Conservation (phyloP, 2,888 invertebrate genomes). For the Belgica antarctica region DNA sequence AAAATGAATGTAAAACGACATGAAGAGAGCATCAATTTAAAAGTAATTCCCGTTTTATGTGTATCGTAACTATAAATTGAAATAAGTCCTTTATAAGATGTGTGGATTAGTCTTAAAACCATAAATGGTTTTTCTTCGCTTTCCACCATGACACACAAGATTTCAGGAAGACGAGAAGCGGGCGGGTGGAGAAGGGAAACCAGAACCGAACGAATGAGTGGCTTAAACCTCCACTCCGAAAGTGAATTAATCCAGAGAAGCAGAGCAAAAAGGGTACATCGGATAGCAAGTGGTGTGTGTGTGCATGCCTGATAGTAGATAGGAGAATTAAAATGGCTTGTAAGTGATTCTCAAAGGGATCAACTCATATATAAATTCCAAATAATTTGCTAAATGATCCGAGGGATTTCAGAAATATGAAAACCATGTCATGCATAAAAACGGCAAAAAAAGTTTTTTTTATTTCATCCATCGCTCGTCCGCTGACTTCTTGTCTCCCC, state of each 20-base stretch:
- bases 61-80: slow-evolving; percentile 43
- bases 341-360: slow-evolving; percentile 35
- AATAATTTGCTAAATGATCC: slow-evolving; percentile 40
- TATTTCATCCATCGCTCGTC: slow-evolving; percentile 2
- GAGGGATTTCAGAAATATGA: slow-evolving; percentile 28
- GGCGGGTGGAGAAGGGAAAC: background rate
- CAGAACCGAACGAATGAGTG: background rate
- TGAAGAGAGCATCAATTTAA: slow-evolving; percentile 42
- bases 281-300: background rate
- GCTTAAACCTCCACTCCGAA: background rate
- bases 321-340: slow-evolving; percentile 13
- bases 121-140: slow-evolving; percentile 25
- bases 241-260: slow-evolving; percentile 10
- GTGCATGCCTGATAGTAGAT: background rate
- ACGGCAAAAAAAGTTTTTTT: slow-evolving; percentile 12
- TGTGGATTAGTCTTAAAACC: slow-evolving; percentile 35
- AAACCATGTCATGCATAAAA: slow-evolving; percentile 14
- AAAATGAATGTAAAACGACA: slow-evolving; percentile 29
- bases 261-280: too few species aligned
- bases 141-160: background rate
- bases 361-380: slow-evolving; percentile 34
- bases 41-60: slow-evolving; percentile 43
- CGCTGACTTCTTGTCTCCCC: background rate
- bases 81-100: slow-evolving; percentile 40
- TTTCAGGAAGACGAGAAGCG: background rate